Conservation (phyloP, 2,113 vertebrate genomes). For the Meriones unguiculatus region DNA sequence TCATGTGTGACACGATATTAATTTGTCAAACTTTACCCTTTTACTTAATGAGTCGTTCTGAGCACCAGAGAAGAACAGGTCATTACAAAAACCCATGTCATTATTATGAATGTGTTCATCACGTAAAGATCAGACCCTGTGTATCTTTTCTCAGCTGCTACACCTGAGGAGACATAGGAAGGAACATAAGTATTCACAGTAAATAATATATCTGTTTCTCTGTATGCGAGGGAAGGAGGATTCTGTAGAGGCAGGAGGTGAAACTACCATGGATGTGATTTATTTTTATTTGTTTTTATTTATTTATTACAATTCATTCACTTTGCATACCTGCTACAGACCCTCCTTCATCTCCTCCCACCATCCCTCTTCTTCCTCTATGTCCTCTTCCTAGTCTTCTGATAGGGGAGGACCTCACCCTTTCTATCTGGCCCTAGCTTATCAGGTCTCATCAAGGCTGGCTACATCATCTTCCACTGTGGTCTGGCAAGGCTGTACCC, state of each 20-base stretch:
- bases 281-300: too few relatives aligned
- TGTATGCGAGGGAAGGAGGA: not conserved
- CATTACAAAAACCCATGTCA: not conserved
- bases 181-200: not conserved
- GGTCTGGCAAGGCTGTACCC: too few relatives aligned
- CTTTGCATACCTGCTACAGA: too few relatives aligned
- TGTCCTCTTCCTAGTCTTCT: too few relatives aligned
- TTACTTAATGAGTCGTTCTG: not conserved
- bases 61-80: not conserved
- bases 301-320: too few relatives aligned
- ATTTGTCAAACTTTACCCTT: not conserved
- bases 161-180: not conserved
- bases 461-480: too few relatives aligned
- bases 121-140: not conserved
- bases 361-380: too few relatives aligned
- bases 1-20: not conserved
- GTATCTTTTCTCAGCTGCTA: not conserved
- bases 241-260: not conserved
- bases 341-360: too few relatives aligned
- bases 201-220: not conserved
- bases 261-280: not conserved
- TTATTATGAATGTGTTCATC: not conserved
- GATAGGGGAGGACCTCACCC: too few relatives aligned
- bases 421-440: too few relatives aligned
- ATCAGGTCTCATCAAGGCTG: too few relatives aligned